Evolutionary conservation across 2,113 vertebrate genomes (phyloP), one percentile per base, ranked within the genome.

Genomic region (Atractosteus spatula): DNA sequence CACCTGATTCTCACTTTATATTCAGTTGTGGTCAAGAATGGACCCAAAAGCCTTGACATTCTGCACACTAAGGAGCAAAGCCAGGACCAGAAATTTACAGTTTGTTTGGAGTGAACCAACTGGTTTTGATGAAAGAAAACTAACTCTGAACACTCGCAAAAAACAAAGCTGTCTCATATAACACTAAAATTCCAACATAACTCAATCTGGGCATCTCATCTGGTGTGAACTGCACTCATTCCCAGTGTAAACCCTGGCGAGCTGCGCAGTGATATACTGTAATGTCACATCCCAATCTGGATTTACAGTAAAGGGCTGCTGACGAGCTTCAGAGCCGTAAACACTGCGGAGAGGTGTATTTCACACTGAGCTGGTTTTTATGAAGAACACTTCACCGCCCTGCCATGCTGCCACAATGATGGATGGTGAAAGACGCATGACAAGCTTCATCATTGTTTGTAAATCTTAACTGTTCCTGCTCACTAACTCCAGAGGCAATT

Each of bases 401-500:
- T 94, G 92, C 93, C 93, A 92, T 90, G 82, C 91, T 90, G 91
- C 93, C 91, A 86, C 90, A 91, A 93, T 99, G 97, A 99, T 96
- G 95, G 93, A 98, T 98, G 95, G 96, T 92, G 94, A 96, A 96
- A 97, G 96, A 97, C 96, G 95, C 96, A 94, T 97, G 97, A 97
- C 96, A 97, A 98, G 96, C 97, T 98, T 97, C 96, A 98, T 98
- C 97, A 98, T 98, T 97, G 97, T 98, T 99, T 98, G 97, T 98
- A 98, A 99, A 99, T 98, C 97, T 98, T 99, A 99, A 99, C 97
- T 99, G 97, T 99, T 99, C 97, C 97, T 92, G 96, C 95, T 99
- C 97, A 98, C 96, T 99, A 99, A 98, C 97, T 97, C 94, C 95
- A 96, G 92, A 97, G 95, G 97, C 97, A 98, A 99, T 99, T 99